These are phyloP conservation scores for Neosilurus hyrtlii DNA, from an alignment of 2,797 vertebrate genomes.

Conservation along the genomic window DNA sequence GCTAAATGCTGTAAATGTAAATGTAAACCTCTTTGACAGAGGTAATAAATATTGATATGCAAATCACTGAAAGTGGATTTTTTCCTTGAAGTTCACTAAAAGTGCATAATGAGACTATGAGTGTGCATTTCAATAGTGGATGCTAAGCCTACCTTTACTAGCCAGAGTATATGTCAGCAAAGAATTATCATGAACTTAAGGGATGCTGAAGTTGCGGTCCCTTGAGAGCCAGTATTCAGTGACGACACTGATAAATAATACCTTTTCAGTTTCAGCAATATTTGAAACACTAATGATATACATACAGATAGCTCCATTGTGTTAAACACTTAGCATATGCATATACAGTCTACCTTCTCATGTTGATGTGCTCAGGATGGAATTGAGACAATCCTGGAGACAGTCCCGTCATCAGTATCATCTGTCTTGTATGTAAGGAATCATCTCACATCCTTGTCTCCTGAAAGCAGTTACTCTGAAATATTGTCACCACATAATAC, in stretches of 20 bases:
- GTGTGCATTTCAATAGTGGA: too few species aligned
- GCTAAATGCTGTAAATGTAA: too few species aligned
- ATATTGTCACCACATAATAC: conserved; percentile 6
- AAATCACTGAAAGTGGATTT: too few species aligned
- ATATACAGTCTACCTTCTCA: neutral
- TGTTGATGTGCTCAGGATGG: neutral
- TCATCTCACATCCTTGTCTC: neutral
- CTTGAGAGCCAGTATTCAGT: too few species aligned
- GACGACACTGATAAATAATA: too few species aligned
- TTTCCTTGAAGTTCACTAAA: too few species aligned
- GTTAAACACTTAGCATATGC: neutral
- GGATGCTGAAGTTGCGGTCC: neutral
- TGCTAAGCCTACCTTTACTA: too few species aligned
- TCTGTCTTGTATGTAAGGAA: neutral
- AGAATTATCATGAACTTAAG: neutral
- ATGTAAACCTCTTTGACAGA: too few species aligned
- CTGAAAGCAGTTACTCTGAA: neutral
- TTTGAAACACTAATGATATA: neutral
- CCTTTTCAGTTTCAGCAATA: too few species aligned
- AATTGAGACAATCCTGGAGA: neutral
- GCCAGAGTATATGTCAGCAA: too few species aligned
- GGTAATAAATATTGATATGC: neutral
- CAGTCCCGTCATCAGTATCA: neutral
- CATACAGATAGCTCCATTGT: neutral
- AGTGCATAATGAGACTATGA: too few species aligned